A percentile compares a stretch with the other conserved stretches of the same genome.
phyloP scores from a whole-genome alignment of 2,888 invertebrate genomes.

The Apomyelois bistriatella region DNA sequence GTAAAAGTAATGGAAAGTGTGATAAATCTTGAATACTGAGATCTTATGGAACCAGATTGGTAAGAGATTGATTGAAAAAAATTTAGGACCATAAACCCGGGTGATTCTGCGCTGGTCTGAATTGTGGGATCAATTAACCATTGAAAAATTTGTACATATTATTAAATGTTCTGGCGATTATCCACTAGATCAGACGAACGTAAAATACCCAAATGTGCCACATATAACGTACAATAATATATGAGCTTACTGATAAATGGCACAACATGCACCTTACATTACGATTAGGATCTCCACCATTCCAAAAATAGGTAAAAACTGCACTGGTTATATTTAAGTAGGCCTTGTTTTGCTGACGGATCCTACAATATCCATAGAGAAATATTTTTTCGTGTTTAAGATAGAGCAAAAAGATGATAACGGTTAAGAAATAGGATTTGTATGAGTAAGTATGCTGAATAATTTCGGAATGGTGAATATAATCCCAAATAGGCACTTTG shows the following conservation, averaged over 20 bases:
- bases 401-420: too few relatives aligned
- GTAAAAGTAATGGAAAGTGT: neutral
- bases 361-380: too few relatives aligned
- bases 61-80: conserved; percentile 41
- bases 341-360: neutral
- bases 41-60: conserved; percentile 43
- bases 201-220: neutral
- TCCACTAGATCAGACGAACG: neutral
- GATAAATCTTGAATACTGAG: conserved; percentile 24
- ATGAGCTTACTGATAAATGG: conserved; percentile 31
- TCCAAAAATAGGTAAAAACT: neutral
- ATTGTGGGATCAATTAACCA: neutral
- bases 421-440: too few relatives aligned
- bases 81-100: conserved; percentile 10
- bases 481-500: conserved; percentile 51
- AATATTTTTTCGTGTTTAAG: too few relatives aligned
- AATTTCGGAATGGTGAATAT: neutral
- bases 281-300: neutral
- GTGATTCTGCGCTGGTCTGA: neutral
- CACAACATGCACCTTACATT: conserved; percentile 52
- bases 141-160: too few relatives aligned
- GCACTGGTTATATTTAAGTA: neutral
- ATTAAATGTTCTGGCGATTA: neutral
- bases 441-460: too few relatives aligned
- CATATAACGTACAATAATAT: neutral